Evolutionary conservation across 2,888 invertebrate genomes (phyloP).

Genomic region (Heliconius hortense): DNA sequence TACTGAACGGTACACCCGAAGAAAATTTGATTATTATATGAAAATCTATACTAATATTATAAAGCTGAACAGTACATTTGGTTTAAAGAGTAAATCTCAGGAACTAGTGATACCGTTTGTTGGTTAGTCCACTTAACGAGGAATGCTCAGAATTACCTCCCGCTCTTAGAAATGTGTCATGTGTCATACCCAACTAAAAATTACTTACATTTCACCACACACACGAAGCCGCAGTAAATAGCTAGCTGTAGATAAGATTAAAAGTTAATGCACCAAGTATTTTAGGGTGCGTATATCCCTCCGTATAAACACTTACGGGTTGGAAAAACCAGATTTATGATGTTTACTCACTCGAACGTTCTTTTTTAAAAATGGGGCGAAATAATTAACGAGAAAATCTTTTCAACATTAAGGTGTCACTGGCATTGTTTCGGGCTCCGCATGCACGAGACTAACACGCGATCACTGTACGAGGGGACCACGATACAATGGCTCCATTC

Average conservation of each 20-base stretch:
- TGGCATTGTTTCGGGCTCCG: conserved; percentile 26
- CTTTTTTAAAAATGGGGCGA: conserved; percentile 23
- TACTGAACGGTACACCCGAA: not conserved
- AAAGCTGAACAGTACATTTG: too few relatives aligned
- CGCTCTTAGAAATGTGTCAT: too few relatives aligned
- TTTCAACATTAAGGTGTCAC: conserved; percentile 35
- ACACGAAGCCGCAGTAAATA: too few relatives aligned
- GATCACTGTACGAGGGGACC: conserved; percentile 24
- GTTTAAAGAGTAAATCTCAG: too few relatives aligned
- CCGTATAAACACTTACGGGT: not conserved
- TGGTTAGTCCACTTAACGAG: too few relatives aligned
- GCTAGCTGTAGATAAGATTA: not conserved
- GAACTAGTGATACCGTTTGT: too few relatives aligned
- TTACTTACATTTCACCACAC: too few relatives aligned
- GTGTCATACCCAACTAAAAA: too few relatives aligned
- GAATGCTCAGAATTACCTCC: too few relatives aligned
- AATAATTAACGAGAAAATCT: conserved; percentile 38
- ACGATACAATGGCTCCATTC: conserved; percentile 29
- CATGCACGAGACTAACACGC: conserved; percentile 31
- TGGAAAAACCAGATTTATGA: conserved; percentile 25
- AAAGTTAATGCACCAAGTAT: not conserved
- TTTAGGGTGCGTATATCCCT: conserved; percentile 5
- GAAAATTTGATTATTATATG: not conserved
- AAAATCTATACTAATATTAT: not conserved
- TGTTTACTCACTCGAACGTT: conserved; percentile 25